Conservation (phyloP, 2,113 vertebrate species). For the Zosterops pallidus region DNA sequence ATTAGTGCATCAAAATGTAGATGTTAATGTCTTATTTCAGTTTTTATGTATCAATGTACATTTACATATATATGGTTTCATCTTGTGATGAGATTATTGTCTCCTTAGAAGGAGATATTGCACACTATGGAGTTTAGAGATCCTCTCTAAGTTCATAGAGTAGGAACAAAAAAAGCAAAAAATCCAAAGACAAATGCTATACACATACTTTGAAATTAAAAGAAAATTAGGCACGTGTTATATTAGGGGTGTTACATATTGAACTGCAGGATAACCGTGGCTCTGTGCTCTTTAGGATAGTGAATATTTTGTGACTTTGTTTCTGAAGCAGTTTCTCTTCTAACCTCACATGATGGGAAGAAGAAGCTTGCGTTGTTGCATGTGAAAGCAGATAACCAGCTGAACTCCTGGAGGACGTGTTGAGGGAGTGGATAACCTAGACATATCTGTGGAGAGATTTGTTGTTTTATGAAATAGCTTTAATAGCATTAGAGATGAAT, state of each 20-base stretch:
- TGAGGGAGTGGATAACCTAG: background rate
- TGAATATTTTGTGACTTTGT: background rate
- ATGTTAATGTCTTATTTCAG: constrained; percentile 33
- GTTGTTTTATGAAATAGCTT: background rate
- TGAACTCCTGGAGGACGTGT: background rate
- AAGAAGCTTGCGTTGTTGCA: background rate
- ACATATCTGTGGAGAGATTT: background rate
- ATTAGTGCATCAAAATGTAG: constrained; percentile 42
- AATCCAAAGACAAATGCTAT: background rate
- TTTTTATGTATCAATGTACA: constrained; percentile 22
- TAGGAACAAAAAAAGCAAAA: background rate
- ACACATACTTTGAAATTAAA: background rate
- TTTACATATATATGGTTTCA: constrained; percentile 37
- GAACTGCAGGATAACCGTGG: background rate
- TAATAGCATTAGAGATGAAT: background rate
- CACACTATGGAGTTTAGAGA: background rate
- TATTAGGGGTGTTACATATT: background rate
- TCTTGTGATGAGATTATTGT: background rate
- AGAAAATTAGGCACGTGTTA: background rate
- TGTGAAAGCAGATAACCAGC: background rate
- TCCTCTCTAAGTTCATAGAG: background rate
- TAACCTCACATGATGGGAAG: background rate
- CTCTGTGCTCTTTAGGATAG: background rate
- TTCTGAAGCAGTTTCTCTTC: background rate
- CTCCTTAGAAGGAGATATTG: constrained; percentile 7